phyloP scores from a whole-genome alignment of 2,888 invertebrate genomes.

The Dolichomitus sp. region DNA sequence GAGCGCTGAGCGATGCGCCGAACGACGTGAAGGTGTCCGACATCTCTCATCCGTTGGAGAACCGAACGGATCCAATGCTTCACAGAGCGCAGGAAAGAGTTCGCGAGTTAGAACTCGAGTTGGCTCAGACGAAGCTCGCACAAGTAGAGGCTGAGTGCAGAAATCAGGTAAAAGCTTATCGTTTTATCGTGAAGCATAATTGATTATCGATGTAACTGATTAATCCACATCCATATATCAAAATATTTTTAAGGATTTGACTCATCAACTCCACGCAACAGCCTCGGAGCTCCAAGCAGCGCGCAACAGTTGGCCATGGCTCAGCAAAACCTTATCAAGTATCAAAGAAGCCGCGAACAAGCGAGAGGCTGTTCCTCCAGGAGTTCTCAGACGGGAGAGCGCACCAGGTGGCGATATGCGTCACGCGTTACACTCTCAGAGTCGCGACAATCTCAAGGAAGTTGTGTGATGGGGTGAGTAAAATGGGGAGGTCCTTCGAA shows the following conservation, averaged over 20 bases:
- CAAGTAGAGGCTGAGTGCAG: slow-evolving; percentile 99
- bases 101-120: slow-evolving; percentile 96
- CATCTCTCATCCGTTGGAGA: slow-evolving; percentile 79
- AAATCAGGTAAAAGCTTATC: slow-evolving; percentile 90
- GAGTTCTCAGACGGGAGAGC: slow-evolving; percentile 86
- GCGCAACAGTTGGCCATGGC: slow-evolving; percentile 95
- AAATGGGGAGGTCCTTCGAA: background rate
- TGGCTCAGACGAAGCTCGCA: slow-evolving; percentile 98
- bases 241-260: slow-evolving; percentile 90
- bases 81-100: slow-evolving; percentile 90
- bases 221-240: background rate
- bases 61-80: slow-evolving; percentile 81
- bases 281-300: slow-evolving; percentile 92
- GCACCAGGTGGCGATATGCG: slow-evolving; percentile 85
- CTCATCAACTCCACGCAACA: slow-evolving; percentile 95
- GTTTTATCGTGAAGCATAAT: background rate
- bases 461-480: slow-evolving; percentile 77
- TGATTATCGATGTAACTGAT: background rate
- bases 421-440: slow-evolving; percentile 82
- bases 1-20: slow-evolving; percentile 75
- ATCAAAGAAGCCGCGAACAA: slow-evolving; percentile 92
- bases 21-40: slow-evolving; percentile 73
- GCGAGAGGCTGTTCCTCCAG: slow-evolving; percentile 81
- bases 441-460: slow-evolving; percentile 83
- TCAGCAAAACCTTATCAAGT: slow-evolving; percentile 95